Evolutionary conservation across 2,113 vertebrate species (phyloP).

Genomic region (Vimba vimba): DNA sequence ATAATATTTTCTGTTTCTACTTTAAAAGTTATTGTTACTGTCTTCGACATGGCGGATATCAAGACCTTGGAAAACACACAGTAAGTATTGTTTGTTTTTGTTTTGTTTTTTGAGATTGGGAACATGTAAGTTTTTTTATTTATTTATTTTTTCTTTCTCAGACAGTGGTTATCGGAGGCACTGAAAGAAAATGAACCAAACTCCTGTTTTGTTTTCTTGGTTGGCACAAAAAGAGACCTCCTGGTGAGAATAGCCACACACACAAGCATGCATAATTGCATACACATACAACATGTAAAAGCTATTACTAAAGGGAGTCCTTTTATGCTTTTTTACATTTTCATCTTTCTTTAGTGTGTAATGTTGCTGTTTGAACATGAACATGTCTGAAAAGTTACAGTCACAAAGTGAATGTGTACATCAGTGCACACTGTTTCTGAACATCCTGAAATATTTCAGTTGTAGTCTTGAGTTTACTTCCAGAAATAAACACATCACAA

Average conservation of each 20-base stretch:
- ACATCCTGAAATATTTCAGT: no score
- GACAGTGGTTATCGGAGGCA: constrained; percentile 88
- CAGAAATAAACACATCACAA: no score
- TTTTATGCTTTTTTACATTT: no score
- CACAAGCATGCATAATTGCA: constrained; percentile 4
- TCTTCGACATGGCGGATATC: constrained; percentile 77
- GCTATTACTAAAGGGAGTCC: neutral
- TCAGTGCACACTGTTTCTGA: no score
- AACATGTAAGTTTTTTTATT: neutral
- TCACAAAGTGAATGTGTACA: no score
- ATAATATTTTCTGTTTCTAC: constrained; percentile 2
- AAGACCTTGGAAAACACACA: constrained; percentile 84
- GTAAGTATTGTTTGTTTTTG: constrained; percentile 70
- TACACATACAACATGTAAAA: neutral
- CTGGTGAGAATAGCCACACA: constrained; percentile 75
- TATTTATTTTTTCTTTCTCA: constrained; percentile 59
- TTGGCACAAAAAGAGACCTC: constrained; percentile 90
- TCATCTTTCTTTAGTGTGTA: no score
- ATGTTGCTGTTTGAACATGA: no score
- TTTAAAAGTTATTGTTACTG: constrained; percentile 71
- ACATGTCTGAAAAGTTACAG: no score
- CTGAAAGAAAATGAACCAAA: constrained; percentile 84
- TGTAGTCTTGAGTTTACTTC: no score
- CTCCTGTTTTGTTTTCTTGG: constrained; percentile 83
- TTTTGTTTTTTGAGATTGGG: neutral